phyloP scores from a whole-genome alignment of 2,113 vertebrate species.

The Notechis scutatus region DNA sequence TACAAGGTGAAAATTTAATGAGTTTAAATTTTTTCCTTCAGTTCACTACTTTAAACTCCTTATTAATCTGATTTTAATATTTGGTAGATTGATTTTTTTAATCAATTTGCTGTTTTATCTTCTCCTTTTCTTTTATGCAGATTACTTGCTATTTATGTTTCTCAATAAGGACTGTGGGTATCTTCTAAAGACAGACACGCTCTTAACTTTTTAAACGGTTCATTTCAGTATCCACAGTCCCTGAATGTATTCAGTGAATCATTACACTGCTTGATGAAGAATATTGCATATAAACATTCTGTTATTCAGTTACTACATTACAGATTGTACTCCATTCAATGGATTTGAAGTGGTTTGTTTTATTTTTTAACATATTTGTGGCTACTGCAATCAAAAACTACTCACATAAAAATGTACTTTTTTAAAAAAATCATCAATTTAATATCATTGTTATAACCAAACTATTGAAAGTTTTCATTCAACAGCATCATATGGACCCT shows the following conservation, averaged over 20 bases:
- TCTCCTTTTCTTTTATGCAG: conserved; percentile 27
- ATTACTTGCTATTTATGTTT: background rate
- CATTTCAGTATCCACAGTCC: background rate
- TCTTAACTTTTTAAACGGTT: background rate
- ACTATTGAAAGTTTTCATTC: background rate
- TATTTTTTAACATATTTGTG: background rate
- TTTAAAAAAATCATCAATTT: background rate
- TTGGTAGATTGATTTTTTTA: conserved; percentile 36
- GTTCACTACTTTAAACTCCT: conserved; percentile 12
- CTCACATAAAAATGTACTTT: background rate
- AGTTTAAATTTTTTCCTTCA: background rate
- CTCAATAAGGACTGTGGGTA: background rate
- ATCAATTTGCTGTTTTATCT: conserved; percentile 11
- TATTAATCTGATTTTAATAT: conserved; percentile 8
- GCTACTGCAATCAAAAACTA: background rate
- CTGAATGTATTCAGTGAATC: background rate
- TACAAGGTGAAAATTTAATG: background rate
- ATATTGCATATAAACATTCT: background rate
- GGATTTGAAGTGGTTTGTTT: background rate
- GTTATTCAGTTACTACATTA: background rate
- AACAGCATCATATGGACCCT: background rate
- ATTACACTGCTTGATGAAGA: background rate
- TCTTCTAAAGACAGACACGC: background rate
- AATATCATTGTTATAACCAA: background rate
- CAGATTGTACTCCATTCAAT: background rate